Base-by-base conservation (phyloP, 2,797 vertebrate species). In the Myotis myotis region DNA sequence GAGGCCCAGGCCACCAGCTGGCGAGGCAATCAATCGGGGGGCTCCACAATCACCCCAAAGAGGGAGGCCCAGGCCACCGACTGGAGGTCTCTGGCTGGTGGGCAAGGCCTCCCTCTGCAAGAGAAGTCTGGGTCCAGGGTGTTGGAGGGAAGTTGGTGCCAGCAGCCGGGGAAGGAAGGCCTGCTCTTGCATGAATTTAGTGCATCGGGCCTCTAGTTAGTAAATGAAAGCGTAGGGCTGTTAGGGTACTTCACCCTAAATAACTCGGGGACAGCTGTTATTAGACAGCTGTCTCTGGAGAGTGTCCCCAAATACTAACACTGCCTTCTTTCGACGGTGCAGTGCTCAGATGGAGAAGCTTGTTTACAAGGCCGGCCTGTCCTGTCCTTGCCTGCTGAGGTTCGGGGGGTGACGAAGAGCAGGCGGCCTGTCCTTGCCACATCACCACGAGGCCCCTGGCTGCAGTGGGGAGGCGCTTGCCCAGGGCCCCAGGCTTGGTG, bases 391-490 rank as follows among this genome's bases (percentile, higher is more conserved):
- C 51, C 44, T 70, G 55, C 41, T 74, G 28, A 41, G 70, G n/a
- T 60, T n/a, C 10, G 8, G 15, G 68, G 78, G 5, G 15, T 12
- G 78, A 94, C 0, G 53, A 30, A 92, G 71, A 80, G 2, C 81
- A 83, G 74, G 64, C 12, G 30, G 57, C 17, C n/a, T 72, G 74
- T 30, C 36, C 89, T 81, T 92, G 74, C 62, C 82, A 85, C 8
- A 22, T 93, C 44, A 84, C 66, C 92, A 55, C 84, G 86, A 6
- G 10, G 44, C 78, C 87, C 87, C 90, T 70, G 13, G 4, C 66
- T 89, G 44, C 38, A 64, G 41, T 75, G 25, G 82, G 49, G 53
- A 96, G 83, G 94, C 36, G 55, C 11, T 81, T 83, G 47, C 91
- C 87, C 66, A 23, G 91, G 75, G 79, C 93, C 91, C 89, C 66